A percentile compares a stretch with the other conserved stretches of the same genome.
Conservation (phyloP, 1,140 invertebrate species). For the Bombus soroeensis region DNA sequence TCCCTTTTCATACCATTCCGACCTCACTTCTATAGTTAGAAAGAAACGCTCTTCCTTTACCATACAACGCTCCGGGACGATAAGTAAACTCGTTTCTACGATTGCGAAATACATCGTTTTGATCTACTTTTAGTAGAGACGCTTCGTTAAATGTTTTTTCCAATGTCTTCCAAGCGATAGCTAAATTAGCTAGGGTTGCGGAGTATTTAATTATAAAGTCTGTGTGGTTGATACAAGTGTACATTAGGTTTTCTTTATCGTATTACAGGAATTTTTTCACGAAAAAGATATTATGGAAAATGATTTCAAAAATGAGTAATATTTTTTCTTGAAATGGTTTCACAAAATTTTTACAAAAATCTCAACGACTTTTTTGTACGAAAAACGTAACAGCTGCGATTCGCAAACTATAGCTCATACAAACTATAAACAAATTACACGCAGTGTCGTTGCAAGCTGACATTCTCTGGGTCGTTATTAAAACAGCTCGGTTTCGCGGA, state of each 20-base stretch:
- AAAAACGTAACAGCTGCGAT: too few relatives aligned
- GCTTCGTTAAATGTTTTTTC: neutral
- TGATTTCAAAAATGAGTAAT: too few relatives aligned
- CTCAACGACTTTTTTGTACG: too few relatives aligned
- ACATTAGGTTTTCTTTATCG: neutral
- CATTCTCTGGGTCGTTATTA: neutral
- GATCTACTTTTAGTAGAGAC: neutral
- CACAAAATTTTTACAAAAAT: too few relatives aligned
- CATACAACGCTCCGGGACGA: conserved; percentile 40
- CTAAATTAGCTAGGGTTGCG: neutral
- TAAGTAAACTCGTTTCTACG: conserved; percentile 48
- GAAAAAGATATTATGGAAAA: too few relatives aligned
- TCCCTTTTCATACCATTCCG: conserved; percentile 29
- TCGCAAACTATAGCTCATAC: too few relatives aligned
- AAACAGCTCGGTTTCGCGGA: conserved; percentile 54
- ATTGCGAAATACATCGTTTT: conserved; percentile 32
- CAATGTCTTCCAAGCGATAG: neutral
- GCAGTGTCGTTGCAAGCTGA: too few relatives aligned
- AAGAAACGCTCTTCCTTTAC: conserved; percentile 37
- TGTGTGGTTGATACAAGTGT: too few relatives aligned
- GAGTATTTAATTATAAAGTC: neutral
- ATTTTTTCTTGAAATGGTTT: neutral
- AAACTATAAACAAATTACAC: neutral
- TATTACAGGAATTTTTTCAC: neutral
- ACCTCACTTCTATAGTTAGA: conserved; percentile 25